Percentiles rank a stretch among this genome's conserved stretches.
Evolutionary conservation across 2,797 vertebrate species (phyloP).

Genomic region (Lutjanus argentimaculatus): DNA sequence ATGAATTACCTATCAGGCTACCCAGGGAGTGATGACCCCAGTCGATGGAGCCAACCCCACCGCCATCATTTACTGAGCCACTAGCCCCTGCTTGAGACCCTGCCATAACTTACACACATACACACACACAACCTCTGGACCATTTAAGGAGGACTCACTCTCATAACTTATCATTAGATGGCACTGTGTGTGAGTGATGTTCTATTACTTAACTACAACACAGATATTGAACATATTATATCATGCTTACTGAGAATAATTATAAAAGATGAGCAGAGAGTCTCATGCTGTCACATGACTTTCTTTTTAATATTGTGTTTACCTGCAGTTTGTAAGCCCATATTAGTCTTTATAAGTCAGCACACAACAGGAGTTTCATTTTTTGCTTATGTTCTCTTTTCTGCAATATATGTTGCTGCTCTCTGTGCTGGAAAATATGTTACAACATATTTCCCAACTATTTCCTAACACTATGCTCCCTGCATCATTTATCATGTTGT

Average conservation of each 20-base stretch:
- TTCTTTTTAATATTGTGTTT: constrained; percentile 42
- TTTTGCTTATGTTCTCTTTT: constrained; percentile 27
- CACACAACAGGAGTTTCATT: constrained; percentile 22
- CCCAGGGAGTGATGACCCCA: constrained; percentile 76
- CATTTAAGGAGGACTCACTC: constrained; percentile 65
- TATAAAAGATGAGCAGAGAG: constrained; percentile 59
- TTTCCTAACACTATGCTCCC: constrained; percentile 60
- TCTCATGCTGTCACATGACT: neutral
- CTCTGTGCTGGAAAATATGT: constrained; percentile 50
- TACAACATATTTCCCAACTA: constrained; percentile 54
- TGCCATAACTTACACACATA: constrained; percentile 59
- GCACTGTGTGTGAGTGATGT: constrained; percentile 68
- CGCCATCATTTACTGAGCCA: constrained; percentile 78
- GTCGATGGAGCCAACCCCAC: constrained; percentile 67
- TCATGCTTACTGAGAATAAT: constrained; percentile 69
- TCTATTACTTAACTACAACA: constrained; percentile 72
- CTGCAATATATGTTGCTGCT: constrained; percentile 30
- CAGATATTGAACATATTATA: constrained; percentile 70
- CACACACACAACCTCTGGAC: constrained; percentile 40
- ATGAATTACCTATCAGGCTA: constrained; percentile 78
- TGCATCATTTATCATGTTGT: constrained; percentile 82
- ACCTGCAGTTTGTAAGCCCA: constrained; percentile 32
- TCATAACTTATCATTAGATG: constrained; percentile 78
- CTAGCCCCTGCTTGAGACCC: constrained; percentile 62
- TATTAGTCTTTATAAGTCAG: constrained; percentile 45